Percentiles rank a stretch among this genome's conserved stretches.
Evolutionary conservation across 2,113 vertebrate species (phyloP).

Genomic region (Origma solitaria): DNA sequence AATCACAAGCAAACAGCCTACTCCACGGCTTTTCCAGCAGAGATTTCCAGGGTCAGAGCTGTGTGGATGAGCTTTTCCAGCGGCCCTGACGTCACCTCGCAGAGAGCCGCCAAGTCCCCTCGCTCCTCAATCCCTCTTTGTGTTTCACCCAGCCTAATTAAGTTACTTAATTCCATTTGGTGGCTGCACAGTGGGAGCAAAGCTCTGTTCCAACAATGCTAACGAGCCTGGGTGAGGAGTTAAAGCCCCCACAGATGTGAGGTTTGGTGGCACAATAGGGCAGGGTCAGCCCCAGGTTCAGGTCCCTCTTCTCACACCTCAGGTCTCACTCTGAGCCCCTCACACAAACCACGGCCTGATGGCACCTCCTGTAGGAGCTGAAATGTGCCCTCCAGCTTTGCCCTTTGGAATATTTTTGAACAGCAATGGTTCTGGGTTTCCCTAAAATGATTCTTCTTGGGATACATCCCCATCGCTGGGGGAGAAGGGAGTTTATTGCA

Average conservation of each 20-base stretch:
- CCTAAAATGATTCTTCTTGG: neutral
- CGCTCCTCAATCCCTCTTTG: slow-evolving; percentile 15
- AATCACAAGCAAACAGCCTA: neutral
- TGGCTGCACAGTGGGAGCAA: neutral
- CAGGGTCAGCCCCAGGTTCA: neutral
- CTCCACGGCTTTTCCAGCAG: neutral
- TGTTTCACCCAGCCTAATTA: slow-evolving; percentile 35
- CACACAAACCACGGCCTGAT: neutral
- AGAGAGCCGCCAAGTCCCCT: neutral
- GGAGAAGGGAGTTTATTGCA: neutral
- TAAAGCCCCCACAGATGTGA: neutral
- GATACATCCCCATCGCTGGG: fast-evolving
- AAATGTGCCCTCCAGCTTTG: neutral
- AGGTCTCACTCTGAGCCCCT: neutral
- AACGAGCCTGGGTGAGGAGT: neutral
- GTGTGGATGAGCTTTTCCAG: neutral
- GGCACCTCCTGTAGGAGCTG: neutral
- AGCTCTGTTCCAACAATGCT: neutral
- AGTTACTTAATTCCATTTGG: slow-evolving; percentile 24
- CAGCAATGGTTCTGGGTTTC: neutral
- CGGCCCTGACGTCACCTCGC: neutral
- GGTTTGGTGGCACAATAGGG: fast-evolving
- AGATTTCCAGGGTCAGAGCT: neutral
- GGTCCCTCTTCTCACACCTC: neutral
- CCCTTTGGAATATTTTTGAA: neutral